Conservation (phyloP, 1,140 invertebrate genomes). For the Conopomorpha cramerella region DNA sequence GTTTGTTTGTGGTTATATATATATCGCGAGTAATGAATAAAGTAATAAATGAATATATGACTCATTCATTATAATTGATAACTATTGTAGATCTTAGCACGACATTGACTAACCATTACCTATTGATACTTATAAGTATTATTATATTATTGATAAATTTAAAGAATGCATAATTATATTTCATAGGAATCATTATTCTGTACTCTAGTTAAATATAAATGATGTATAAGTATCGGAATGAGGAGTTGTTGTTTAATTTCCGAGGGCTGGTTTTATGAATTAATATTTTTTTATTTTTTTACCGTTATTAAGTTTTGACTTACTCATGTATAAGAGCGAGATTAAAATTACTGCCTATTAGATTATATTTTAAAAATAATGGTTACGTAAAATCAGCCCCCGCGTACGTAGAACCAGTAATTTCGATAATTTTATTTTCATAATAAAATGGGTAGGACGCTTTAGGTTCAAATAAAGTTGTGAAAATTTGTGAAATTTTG, state of each 20-base stretch:
- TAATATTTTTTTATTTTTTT: constrained; percentile 62
- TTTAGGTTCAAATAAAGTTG: constrained; percentile 61
- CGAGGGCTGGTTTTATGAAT: constrained; percentile 50
- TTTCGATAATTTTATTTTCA: constrained; percentile 59
- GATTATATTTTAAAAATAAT: constrained; percentile 61
- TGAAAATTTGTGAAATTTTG: constrained; percentile 61
- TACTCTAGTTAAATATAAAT: constrained; percentile 64
- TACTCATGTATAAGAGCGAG: constrained; percentile 52
- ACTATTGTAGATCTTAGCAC: constrained; percentile 55
- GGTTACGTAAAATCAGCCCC: constrained; percentile 49
- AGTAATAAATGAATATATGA: constrained; percentile 48
- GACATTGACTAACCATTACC: constrained; percentile 58
- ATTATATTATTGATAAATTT: constrained; percentile 58
- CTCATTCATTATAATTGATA: constrained; percentile 53
- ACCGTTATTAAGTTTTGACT: constrained; percentile 59
- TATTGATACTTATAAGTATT: constrained; percentile 60
- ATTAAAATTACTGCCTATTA: constrained; percentile 55
- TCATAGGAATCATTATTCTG: constrained; percentile 65
- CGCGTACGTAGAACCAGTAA: constrained; percentile 49
- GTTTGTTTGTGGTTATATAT: constrained; percentile 43
- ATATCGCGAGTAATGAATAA: constrained; percentile 49
- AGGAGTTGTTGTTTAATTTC: constrained; percentile 41
- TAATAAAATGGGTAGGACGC: constrained; percentile 59
- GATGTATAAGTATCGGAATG: constrained; percentile 53
- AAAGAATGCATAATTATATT: constrained; percentile 63